Evolutionary conservation across 1,140 invertebrate species (phyloP).

Genomic region (Lucilia sericata): DNA sequence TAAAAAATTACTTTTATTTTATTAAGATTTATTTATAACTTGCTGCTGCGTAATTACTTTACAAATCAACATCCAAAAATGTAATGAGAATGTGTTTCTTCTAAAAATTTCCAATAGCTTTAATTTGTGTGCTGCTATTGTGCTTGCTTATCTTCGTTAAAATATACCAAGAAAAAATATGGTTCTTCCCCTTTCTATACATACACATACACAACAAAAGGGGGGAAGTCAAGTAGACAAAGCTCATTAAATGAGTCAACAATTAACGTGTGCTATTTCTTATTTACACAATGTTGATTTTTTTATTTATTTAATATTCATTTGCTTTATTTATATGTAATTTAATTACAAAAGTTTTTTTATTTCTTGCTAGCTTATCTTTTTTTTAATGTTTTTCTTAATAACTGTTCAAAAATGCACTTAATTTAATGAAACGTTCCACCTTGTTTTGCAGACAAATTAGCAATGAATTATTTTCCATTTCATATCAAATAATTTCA

Average conservation of each 20-base stretch:
- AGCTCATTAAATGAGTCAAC: neutral
- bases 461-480: neutral
- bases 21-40: neutral
- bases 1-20: neutral
- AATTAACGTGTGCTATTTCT: neutral
- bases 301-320: too few species aligned
- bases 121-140: neutral
- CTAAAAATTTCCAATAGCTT: neutral
- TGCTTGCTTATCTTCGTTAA: constrained; percentile 26
- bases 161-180: neutral
- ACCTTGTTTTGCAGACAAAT: neutral
- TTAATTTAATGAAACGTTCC: neutral
- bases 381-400: neutral
- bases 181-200: constrained; percentile 27
- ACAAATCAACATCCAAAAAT: constrained; percentile 4
- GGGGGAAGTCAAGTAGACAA: neutral
- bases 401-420: neutral
- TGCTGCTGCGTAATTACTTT: constrained; percentile 38
- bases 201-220: neutral
- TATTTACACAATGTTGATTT: neutral
- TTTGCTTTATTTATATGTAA: neutral
- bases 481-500: neutral
- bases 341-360: neutral
- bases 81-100: constrained; percentile 11
- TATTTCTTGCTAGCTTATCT: neutral